Evolutionary conservation across 2,888 invertebrate species (phyloP).

Genomic region (Baronia brevicornis): DNA sequence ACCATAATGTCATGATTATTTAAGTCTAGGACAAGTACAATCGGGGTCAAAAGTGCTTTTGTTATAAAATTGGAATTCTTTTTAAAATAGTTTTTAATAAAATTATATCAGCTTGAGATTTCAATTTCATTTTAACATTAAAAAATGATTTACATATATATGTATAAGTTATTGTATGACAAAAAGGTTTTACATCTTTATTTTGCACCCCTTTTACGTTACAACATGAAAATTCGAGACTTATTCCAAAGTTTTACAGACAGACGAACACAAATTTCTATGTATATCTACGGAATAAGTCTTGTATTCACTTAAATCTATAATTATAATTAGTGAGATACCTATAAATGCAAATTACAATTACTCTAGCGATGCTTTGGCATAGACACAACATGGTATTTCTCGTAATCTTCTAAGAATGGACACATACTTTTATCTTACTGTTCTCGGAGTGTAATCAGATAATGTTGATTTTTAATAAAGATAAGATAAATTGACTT

Average conservation of each 20-base stretch:
- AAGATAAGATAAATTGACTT: no score
- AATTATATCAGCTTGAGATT: conserved; percentile 17
- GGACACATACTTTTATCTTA: conserved; percentile 24
- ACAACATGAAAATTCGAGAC: conserved; percentile 47
- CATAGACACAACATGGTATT: conserved; percentile 74
- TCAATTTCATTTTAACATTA: conserved; percentile 14
- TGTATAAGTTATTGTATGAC: conserved; percentile 20
- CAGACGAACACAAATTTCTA: conserved; percentile 46
- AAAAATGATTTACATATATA: conserved; percentile 18
- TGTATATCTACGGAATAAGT: conserved; percentile 66
- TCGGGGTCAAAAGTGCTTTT: conserved; percentile 24
- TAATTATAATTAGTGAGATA: conserved; percentile 71
- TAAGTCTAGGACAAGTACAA: conserved; percentile 33
- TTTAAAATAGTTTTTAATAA: conserved; percentile 18
- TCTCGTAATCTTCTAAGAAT: conserved; percentile 25
- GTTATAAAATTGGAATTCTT: conserved; percentile 6
- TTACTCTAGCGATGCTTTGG: conserved; percentile 76
- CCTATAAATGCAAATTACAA: conserved; percentile 74
- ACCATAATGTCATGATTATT: conserved; percentile 49
- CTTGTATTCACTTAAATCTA: conserved; percentile 66
- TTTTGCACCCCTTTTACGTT: conserved; percentile 13
- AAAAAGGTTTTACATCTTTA: conserved; percentile 18
- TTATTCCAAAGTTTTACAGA: conserved; percentile 50
- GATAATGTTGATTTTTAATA: conserved; percentile 9
- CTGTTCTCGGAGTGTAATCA: conserved; percentile 23